Base-by-base conservation (phyloP, 2,888 invertebrate species). In the Mythimna loreyi region DNA sequence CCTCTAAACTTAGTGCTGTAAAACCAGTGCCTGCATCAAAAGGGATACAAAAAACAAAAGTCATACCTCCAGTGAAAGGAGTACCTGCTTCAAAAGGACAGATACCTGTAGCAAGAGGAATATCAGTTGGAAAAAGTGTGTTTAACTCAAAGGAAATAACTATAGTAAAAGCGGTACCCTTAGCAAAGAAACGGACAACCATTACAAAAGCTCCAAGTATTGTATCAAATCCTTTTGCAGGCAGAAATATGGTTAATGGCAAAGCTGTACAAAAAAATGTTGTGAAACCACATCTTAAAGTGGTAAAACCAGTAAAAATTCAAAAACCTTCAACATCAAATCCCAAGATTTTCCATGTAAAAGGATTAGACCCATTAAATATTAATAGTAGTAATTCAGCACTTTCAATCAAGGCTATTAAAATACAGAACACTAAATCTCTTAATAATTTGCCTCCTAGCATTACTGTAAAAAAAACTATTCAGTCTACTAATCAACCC, bases 401-500 rank as follows among this genome's bases (percentile, higher is more conserved):
- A 58, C 3, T 70, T 13, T 36, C 82, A 11, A 87, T 80, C 68
- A 80, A 74, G 36, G 76, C 85, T 3, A 78, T 86, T 21, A 82
- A 67, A 63, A 77, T 86, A 55, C 77, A 84, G 64, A 83, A 68
- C 50, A 67, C 85, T 30, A 80, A 68, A 57, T 56, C 89, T 28
- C 73, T 92, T 16, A 76, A 19, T 21, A 88, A 82, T 60, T 86
- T 94, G 62, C 94, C 94, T n/a, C 76, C 93, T 33, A 88, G 91
- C 56, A 92, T 94, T 8, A 94, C 94, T 67, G 81, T 94, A 3
- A 93, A 85, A 64, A 90, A 88, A 80, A 87, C 90, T 58, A 61
- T 67, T 9, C 70, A 64, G 30, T 9, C 52, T 19, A 47, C 74
- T 16, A 68, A 49, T 36, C 68, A 63, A 28, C 86, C 86, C 64